Evolutionary conservation across 37 sponge, comb jelly and placozoan genomes (phyloP).

Genomic region (Bolinopsis microptera): DNA sequence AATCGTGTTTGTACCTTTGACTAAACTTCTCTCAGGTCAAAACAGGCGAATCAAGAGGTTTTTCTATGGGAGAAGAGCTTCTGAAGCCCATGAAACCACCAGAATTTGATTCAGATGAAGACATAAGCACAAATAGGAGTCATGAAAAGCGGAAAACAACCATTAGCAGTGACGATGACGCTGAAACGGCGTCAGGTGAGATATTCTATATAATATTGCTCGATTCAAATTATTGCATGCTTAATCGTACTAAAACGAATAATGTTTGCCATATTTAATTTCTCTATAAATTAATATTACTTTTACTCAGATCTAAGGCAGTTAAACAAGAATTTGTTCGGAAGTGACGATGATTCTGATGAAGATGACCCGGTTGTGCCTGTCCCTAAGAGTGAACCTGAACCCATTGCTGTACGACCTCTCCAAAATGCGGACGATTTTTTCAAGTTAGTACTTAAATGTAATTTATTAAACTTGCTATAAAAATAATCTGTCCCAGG

Average conservation of each 20-base stretch:
- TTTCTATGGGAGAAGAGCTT: not conserved
- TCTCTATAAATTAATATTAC: too few relatives aligned
- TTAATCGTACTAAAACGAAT: too few relatives aligned
- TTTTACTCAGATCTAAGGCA: conserved; percentile 42
- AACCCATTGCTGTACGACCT: not conserved
- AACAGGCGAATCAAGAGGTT: not conserved
- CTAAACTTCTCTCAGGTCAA: not conserved
- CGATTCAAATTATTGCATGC: too few relatives aligned
- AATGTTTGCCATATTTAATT: too few relatives aligned
- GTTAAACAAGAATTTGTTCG: conserved; percentile 61
- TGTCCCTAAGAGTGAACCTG: not conserved
- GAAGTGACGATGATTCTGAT: conserved; percentile 56
- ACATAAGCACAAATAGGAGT: not conserved
- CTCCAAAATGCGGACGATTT: conserved; percentile 44
- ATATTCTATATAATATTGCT: too few relatives aligned
- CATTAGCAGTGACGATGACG: conserved; percentile 36
- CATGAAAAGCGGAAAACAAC: not conserved
- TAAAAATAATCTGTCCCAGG: too few relatives aligned
- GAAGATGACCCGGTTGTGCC: not conserved
- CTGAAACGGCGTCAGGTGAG: not conserved
- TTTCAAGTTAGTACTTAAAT: conserved; percentile 35
- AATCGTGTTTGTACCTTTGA: too few relatives aligned
- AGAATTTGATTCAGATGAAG: conserved; percentile 64
- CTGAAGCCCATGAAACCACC: conserved; percentile 50
- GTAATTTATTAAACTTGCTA: too few relatives aligned